These are phyloP conservation scores for Tokudaia tokunoshimensis DNA, from an alignment of 2,797 vertebrate species.

Conservation along the genomic window DNA sequence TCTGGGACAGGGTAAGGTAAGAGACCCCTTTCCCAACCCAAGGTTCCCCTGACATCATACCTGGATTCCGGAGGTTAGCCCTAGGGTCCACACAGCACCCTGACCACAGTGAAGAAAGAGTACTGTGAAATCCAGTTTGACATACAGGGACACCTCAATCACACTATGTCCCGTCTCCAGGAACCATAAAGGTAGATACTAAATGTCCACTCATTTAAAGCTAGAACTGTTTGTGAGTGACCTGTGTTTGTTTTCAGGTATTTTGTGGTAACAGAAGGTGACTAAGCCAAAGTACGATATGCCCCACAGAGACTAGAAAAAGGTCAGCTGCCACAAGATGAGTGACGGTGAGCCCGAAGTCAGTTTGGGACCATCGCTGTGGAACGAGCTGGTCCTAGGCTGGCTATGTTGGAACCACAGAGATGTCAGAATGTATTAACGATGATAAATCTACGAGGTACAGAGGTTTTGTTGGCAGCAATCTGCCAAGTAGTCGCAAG, in stretches of 20 bases:
- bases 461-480: neutral
- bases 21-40: neutral
- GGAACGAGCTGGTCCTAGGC: neutral
- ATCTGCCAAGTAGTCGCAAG: neutral
- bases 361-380: neutral
- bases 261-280: neutral
- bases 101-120: neutral
- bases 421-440: neutral
- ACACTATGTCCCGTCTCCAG: neutral
- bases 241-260: no score
- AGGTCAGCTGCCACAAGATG: neutral
- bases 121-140: neutral
- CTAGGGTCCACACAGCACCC: neutral
- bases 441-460: neutral
- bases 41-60: neutral
- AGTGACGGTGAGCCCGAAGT: accelerated
- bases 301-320: neutral
- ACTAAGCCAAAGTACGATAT: neutral
- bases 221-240: neutral
- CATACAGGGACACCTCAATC: neutral
- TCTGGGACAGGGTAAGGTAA: neutral
- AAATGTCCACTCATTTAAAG: neutral
- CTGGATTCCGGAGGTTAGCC: neutral
- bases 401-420: neutral
- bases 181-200: neutral